phyloP scores from a whole-genome alignment of 2,113 vertebrate genomes.

The Lophochroa leadbeateri region DNA sequence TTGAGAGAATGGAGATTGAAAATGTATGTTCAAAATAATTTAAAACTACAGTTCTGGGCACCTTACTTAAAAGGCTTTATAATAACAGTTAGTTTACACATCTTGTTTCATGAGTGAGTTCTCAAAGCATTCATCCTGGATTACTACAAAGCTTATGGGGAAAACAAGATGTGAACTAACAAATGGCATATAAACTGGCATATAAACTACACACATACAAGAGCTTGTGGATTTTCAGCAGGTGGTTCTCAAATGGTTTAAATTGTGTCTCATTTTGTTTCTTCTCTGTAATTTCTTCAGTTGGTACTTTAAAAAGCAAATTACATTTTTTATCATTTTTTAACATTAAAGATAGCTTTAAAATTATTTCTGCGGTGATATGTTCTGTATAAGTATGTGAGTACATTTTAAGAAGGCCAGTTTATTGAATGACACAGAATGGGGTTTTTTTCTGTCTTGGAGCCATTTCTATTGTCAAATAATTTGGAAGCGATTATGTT shows the following conservation, averaged over 20 bases:
- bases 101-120: neutral
- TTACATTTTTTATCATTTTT: neutral
- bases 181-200: neutral
- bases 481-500: neutral
- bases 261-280: neutral
- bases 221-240: neutral
- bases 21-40: neutral
- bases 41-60: fast-evolving
- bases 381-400: neutral
- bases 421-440: neutral
- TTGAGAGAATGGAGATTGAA: neutral
- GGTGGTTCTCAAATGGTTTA: neutral
- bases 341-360: neutral
- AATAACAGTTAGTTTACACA: neutral
- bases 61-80: neutral
- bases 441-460: neutral
- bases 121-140: neutral
- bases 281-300: neutral
- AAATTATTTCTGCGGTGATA: neutral
- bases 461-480: neutral
- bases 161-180: neutral
- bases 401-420: neutral
- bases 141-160: neutral
- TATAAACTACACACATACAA: neutral
- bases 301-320: neutral